These are phyloP conservation scores for Leptobrachium ailaonicum DNA, from an alignment of 2,113 vertebrate genomes.

Conservation along the genomic window DNA sequence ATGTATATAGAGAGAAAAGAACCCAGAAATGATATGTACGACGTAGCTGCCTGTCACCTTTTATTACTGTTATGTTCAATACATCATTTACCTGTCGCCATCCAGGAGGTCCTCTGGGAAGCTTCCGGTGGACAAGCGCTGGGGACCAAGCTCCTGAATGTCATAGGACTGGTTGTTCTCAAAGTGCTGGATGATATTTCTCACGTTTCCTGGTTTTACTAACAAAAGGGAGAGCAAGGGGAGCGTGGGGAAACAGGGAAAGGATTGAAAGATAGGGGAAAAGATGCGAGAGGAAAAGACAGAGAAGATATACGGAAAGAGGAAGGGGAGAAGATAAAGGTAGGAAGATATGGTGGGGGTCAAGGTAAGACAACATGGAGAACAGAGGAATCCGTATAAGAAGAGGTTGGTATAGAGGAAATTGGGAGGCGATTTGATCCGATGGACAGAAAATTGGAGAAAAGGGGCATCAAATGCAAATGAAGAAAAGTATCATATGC, in stretches of 20 bases:
- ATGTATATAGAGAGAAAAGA: too few species aligned
- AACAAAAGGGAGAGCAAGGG: not conserved
- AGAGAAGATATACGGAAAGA: not conserved
- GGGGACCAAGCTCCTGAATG: constrained; percentile 63
- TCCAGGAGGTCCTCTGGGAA: constrained; percentile 84
- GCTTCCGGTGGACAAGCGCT: constrained; percentile 81
- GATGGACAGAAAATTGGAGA: not conserved
- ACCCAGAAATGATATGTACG: too few species aligned
- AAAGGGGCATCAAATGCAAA: too few species aligned
- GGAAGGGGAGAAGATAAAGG: not conserved
- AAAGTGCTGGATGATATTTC: constrained; percentile 94
- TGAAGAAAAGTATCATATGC: too few species aligned
- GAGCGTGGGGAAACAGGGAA: not conserved
- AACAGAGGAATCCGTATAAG: not conserved
- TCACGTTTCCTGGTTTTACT: constrained; percentile 85
- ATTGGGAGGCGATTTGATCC: not conserved
- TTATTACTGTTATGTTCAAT: too few species aligned
- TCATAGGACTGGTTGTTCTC: constrained; percentile 80
- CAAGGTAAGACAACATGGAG: too few species aligned
- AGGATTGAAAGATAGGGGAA: not conserved
- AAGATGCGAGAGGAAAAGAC: not conserved
- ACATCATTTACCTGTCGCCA: constrained; percentile 60
- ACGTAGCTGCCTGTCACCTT: too few species aligned
- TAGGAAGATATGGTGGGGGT: not conserved
- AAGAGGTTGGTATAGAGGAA: not conserved